phyloP scores from a whole-genome alignment of 2,113 vertebrate genomes.

The Cyanoderma ruficeps region DNA sequence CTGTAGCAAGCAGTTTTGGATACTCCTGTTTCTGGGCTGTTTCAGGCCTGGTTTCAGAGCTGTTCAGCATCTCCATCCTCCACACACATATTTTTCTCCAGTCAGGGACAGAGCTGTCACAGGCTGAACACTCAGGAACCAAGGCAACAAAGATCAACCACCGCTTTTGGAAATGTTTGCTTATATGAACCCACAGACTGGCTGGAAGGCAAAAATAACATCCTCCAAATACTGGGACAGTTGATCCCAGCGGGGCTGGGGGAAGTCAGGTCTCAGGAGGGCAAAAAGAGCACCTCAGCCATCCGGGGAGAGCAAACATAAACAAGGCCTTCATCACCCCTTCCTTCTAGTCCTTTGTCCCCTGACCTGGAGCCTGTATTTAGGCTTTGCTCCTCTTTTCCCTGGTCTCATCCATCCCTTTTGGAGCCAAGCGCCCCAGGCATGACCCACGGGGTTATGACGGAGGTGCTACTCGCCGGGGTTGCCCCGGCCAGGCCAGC shows the following conservation, averaged over 20 bases:
- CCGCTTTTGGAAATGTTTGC: slow-evolving; percentile 53
- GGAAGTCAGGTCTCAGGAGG: background rate
- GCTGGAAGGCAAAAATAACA: slow-evolving; percentile 64
- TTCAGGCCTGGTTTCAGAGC: background rate
- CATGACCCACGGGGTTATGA: background rate
- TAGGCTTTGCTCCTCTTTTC: background rate
- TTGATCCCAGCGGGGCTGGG: background rate
- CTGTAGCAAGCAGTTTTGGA: background rate
- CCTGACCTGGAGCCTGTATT: background rate
- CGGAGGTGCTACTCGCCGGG: background rate
- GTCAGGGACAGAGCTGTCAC: background rate
- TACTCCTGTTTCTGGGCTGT: background rate
- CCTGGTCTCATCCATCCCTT: background rate
- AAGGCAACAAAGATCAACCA: slow-evolving; percentile 26
- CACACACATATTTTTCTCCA: background rate
- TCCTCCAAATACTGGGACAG: background rate
- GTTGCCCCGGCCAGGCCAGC: background rate
- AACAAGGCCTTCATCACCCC: background rate
- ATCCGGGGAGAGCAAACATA: background rate
- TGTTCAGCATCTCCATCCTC: slow-evolving; percentile 23
- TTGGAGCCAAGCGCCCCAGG: background rate
- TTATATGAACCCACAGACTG: slow-evolving; percentile 53
- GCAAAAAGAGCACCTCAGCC: background rate
- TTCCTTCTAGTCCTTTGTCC: background rate
- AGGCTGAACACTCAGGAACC: background rate